Percentiles rank a stretch among this genome's conserved stretches.
Conservation (phyloP, 2,888 invertebrate species). For the Empis livida region DNA sequence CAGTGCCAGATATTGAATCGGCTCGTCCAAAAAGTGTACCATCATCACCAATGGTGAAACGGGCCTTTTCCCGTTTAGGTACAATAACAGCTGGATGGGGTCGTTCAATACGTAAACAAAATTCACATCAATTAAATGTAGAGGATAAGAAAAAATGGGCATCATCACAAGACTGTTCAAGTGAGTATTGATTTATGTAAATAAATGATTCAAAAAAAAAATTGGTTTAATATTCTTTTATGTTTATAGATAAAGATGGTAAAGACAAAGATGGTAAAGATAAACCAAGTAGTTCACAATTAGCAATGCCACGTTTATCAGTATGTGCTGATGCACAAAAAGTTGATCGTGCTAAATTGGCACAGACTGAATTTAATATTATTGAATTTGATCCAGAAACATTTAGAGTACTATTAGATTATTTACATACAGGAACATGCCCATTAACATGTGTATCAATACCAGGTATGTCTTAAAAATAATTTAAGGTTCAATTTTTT, state of each 20-base stretch:
- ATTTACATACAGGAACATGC: slow-evolving; percentile 85
- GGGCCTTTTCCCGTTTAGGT: slow-evolving; percentile 80
- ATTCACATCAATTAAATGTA: slow-evolving; percentile 65
- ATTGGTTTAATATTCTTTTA: neutral
- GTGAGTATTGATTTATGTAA: slow-evolving; percentile 39
- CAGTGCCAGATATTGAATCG: slow-evolving; percentile 81
- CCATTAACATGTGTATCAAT: slow-evolving; percentile 84
- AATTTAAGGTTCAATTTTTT: neutral
- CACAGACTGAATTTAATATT: slow-evolving; percentile 89
- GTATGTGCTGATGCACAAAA: slow-evolving; percentile 91
- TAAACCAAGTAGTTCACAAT: slow-evolving; percentile 53
- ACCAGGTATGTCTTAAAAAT: slow-evolving; percentile 61
- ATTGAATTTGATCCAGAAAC: slow-evolving; percentile 93
- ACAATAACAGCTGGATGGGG: slow-evolving; percentile 88
- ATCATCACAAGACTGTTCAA: slow-evolving; percentile 84
- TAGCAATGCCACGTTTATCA: slow-evolving; percentile 76
- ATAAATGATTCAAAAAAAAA: slow-evolving; percentile 6
- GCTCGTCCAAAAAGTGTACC: slow-evolving; percentile 83
- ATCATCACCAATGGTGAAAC: slow-evolving; percentile 85
- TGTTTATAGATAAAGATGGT: slow-evolving; percentile 55
- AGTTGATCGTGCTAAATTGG: slow-evolving; percentile 80
- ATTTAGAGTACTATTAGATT: slow-evolving; percentile 79
- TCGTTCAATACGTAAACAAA: slow-evolving; percentile 70
- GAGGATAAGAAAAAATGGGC: slow-evolving; percentile 88
- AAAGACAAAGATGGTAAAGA: slow-evolving; percentile 70